Evolutionary conservation across 2,113 vertebrate species (phyloP).

Genomic region (Microcebus griseorufus): DNA sequence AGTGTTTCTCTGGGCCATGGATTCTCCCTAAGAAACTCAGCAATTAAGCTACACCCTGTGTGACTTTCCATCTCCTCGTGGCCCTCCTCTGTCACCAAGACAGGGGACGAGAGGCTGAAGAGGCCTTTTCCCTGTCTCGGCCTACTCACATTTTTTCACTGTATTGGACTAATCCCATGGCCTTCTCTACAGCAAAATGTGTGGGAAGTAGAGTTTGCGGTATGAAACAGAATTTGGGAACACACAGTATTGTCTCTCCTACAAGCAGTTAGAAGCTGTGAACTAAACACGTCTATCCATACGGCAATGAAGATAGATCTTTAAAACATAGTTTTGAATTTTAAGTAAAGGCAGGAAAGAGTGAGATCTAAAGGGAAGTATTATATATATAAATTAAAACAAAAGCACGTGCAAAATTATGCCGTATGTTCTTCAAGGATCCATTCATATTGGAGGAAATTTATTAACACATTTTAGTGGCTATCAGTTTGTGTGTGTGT

Average conservation of each 20-base stretch:
- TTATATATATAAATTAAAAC: background rate
- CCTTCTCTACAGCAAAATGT: background rate
- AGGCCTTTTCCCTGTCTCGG: background rate
- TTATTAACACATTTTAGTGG: background rate
- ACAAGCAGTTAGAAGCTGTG: background rate
- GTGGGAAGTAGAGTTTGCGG: background rate
- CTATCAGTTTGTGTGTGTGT: background rate
- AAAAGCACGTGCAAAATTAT: background rate
- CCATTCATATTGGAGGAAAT: background rate
- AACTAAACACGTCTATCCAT: background rate
- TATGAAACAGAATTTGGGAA: background rate
- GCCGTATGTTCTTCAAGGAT: background rate
- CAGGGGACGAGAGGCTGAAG: too few relatives aligned
- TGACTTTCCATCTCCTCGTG: background rate
- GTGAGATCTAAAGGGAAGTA: background rate
- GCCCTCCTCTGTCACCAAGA: background rate
- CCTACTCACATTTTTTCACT: background rate
- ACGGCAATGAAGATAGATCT: background rate
- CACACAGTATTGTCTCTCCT: background rate
- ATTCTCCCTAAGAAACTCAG: background rate
- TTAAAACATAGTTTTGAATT: background rate
- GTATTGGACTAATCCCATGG: background rate
- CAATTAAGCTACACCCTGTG: background rate
- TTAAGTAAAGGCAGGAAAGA: background rate
- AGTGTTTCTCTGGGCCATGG: background rate